A percentile compares a stretch with the other conserved stretches of the same genome.
Evolutionary conservation across 2,888 invertebrate genomes (phyloP).

Genomic region (Philaethria dido): DNA sequence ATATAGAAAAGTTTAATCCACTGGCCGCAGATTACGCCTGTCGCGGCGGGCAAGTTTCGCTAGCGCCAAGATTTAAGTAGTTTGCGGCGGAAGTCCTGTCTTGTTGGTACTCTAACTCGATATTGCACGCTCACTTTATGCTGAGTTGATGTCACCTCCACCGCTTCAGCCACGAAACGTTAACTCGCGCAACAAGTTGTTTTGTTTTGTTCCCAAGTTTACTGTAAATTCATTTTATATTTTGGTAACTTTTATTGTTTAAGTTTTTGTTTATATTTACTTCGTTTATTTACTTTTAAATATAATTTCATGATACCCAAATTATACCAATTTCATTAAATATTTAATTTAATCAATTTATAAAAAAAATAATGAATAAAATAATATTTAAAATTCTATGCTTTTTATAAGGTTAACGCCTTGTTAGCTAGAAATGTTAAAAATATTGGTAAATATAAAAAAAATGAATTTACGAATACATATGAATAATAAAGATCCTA

Average conservation of each 20-base stretch:
- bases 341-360: too few relatives aligned
- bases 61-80: slow-evolving; percentile 76
- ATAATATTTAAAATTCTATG: too few relatives aligned
- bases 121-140: slow-evolving; percentile 79
- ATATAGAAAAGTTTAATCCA: slow-evolving; percentile 39
- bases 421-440: too few relatives aligned
- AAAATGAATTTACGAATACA: too few relatives aligned
- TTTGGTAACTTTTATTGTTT: slow-evolving; percentile 7
- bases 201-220: slow-evolving; percentile 50
- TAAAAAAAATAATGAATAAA: too few relatives aligned
- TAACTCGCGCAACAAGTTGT: slow-evolving; percentile 74
- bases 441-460: too few relatives aligned
- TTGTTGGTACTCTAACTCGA: slow-evolving; percentile 74
- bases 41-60: slow-evolving; percentile 40
- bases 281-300: background rate
- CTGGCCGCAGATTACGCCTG: slow-evolving; percentile 36
- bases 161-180: slow-evolving; percentile 64
- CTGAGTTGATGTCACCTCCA: slow-evolving; percentile 69
- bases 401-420: too few relatives aligned
- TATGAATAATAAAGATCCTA: too few relatives aligned
- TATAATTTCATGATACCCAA: too few relatives aligned
- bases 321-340: too few relatives aligned
- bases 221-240: slow-evolving; percentile 18
- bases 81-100: slow-evolving; percentile 74
- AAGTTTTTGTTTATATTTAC: background rate